A percentile compares a stretch with the other conserved stretches of the same genome.
Evolutionary conservation across 2,113 vertebrate species (phyloP).

Genomic region (Dolichallabes microphthalmus): DNA sequence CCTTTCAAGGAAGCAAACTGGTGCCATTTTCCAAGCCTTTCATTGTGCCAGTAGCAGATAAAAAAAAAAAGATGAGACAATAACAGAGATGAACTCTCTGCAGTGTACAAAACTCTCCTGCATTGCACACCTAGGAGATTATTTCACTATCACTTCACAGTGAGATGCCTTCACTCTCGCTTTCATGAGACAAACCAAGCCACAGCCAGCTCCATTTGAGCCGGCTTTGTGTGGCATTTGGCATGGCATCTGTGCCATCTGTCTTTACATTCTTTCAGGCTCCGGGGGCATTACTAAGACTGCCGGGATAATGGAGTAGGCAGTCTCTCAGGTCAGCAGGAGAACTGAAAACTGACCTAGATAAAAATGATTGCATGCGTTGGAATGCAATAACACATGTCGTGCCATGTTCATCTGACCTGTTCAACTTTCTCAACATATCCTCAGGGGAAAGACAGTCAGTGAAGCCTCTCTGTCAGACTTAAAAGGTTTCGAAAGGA

Average conservation of each 20-base stretch:
- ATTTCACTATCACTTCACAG: slow-evolving; percentile 8
- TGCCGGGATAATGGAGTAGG: slow-evolving; percentile 16
- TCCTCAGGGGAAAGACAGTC: slow-evolving; percentile 1
- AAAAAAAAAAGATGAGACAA: neutral
- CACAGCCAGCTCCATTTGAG: slow-evolving; percentile 36
- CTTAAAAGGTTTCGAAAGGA: slow-evolving; percentile 29
- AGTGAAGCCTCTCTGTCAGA: slow-evolving; percentile 1
- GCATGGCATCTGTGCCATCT: slow-evolving; percentile 51
- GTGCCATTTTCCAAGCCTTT: neutral
- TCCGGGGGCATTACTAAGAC: slow-evolving; percentile 39
- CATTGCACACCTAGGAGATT: neutral
- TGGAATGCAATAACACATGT: neutral
- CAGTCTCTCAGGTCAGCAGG: slow-evolving; percentile 22
- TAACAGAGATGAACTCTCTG: neutral
- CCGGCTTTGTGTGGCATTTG: slow-evolving; percentile 52
- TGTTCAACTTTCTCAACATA: neutral
- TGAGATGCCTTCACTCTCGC: slow-evolving; percentile 7
- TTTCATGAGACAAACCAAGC: slow-evolving; percentile 36
- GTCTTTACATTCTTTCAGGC: slow-evolving; percentile 49
- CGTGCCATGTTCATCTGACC: slow-evolving; percentile 9
- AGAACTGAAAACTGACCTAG: slow-evolving; percentile 19
- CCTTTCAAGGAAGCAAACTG: slow-evolving; percentile 19
- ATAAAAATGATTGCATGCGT: slow-evolving; percentile 26
- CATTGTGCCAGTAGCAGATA: slow-evolving; percentile 9
- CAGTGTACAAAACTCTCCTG: neutral